A percentile compares a stretch with the other conserved stretches of the same genome.
These are phyloP conservation scores for Epicauta chinensis DNA, from an alignment of 1,140 invertebrate species.

Conservation along the genomic window DNA sequence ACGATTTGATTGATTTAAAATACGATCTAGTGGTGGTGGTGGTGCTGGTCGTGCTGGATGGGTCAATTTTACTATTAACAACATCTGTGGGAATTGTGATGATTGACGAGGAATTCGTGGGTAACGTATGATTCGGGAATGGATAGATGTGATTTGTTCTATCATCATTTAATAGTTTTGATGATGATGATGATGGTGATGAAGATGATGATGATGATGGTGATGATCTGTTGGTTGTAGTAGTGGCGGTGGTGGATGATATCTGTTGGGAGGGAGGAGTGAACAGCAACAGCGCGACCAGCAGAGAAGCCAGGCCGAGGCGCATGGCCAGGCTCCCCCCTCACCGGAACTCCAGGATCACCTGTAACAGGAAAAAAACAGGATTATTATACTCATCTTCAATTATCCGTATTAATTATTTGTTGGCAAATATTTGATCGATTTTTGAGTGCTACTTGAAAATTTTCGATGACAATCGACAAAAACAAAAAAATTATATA, in stretches of 20 bases:
- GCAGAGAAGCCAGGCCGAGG: conserved; percentile 42
- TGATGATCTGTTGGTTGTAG: too few species aligned
- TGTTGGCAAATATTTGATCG: background rate
- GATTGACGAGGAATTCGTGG: too few species aligned
- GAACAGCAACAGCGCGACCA: conserved; percentile 46
- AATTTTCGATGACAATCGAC: background rate
- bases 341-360: conserved; percentile 37
- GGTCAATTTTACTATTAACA: background rate
- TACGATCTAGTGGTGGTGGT: background rate
- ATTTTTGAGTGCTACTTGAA: background rate
- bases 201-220: too few species aligned
- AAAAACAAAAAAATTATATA: conserved; percentile 3
- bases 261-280: conserved; percentile 46
- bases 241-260: background rate
- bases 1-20: background rate
- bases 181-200: too few species aligned
- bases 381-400: too few species aligned
- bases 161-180: too few species aligned
- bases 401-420: background rate
- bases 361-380: conserved; percentile 23
- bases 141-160: too few species aligned
- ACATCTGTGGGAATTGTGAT: too few species aligned
- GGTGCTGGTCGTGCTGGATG: conserved; percentile 14
- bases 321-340: conserved; percentile 42
- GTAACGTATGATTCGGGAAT: too few species aligned